These are phyloP conservation scores for Elegia similella DNA, from an alignment of 2,888 invertebrate genomes.

Conservation along the genomic window DNA sequence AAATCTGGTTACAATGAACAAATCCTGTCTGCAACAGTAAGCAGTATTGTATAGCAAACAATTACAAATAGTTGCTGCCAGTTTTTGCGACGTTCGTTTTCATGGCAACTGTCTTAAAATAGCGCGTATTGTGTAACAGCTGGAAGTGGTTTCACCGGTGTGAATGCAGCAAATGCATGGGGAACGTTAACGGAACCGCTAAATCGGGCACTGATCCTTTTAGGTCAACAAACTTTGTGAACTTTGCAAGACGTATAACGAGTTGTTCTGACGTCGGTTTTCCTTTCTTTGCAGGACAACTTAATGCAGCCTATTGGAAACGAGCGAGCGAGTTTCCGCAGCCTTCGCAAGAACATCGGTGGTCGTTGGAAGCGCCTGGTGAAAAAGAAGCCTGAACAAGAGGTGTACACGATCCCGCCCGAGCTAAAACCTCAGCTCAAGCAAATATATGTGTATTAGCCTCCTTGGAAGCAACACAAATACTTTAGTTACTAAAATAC, in stretches of 20 bases:
- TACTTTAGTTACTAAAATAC: slow-evolving; percentile 47
- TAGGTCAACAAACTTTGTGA: slow-evolving; percentile 49
- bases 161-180: slow-evolving; percentile 56
- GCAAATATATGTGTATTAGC: slow-evolving; percentile 93
- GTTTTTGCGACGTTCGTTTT: slow-evolving; percentile 43
- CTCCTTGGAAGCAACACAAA: slow-evolving; percentile 32
- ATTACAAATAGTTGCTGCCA: slow-evolving; percentile 1
- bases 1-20: slow-evolving; percentile 13
- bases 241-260: slow-evolving; percentile 27
- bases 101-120: slow-evolving; percentile 59
- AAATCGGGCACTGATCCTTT: slow-evolving; percentile 43
- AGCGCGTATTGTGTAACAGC: slow-evolving; percentile 58
- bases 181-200: slow-evolving; percentile 56
- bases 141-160: slow-evolving; percentile 48
- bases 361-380: slow-evolving; percentile 93
- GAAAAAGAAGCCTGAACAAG: slow-evolving; percentile 91
- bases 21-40: slow-evolving; percentile 22
- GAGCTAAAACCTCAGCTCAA: slow-evolving; percentile 93
- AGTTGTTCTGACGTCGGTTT: slow-evolving; percentile 39
- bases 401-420: slow-evolving; percentile 91
- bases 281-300: slow-evolving; percentile 85
- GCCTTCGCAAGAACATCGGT: slow-evolving; percentile 92
- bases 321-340: slow-evolving; percentile 89
- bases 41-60: slow-evolving; percentile 31
- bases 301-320: slow-evolving; percentile 87